Base-by-base conservation (phyloP, 2,797 vertebrate genomes). In the Lepidocolaptes lacrymiger region DNA sequence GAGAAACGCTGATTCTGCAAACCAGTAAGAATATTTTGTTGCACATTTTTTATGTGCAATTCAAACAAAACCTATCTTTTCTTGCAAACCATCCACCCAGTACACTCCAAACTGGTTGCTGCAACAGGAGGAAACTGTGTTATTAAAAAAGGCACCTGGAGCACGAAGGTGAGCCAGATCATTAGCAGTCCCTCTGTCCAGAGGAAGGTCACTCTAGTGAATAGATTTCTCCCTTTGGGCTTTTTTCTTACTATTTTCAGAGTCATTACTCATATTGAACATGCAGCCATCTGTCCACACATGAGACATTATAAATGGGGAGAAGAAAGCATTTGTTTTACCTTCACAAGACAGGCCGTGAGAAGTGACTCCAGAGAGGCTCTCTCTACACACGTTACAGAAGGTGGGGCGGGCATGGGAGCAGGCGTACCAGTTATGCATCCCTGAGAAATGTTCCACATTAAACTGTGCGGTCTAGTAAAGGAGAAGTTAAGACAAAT, bases 371-470 rank as follows among this genome's bases (percentile, higher is more conserved):
- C 99, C 99, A 30, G 99, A 99, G 73, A 99, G 98, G 95, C 99
- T 99, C 96, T 99, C 99, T 96, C 99, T 98, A 94, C 99, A 99
- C 92, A 99, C 99, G n/a, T 99, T 99, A 92, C 99, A 99, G 97
- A 99, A 99, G 96, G 99, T 99, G 84, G 99, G 99, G 87, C 99
- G 98, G 96, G 99, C 99, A 6, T 99, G 99, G 97, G 99, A 99
- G 98, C 99, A 99, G 98, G 99, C 99, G 95, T 99, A 99, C 99
- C 99, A 99, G 98, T 99, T 99, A 98, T 99, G 99, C 99, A 99
- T 99, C 98, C 99, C 99, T 99, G 99, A 99, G 99, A 99, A 99
- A 99, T 99, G 99, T 98, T 99, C 99, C 99, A 99, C 99, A 97
- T 99, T 99, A 98, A 99, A 99, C 99, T 99, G 99, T 98, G 99